Conservation (phyloP, 2,113 vertebrate species). For the Apteryx mantelli region DNA sequence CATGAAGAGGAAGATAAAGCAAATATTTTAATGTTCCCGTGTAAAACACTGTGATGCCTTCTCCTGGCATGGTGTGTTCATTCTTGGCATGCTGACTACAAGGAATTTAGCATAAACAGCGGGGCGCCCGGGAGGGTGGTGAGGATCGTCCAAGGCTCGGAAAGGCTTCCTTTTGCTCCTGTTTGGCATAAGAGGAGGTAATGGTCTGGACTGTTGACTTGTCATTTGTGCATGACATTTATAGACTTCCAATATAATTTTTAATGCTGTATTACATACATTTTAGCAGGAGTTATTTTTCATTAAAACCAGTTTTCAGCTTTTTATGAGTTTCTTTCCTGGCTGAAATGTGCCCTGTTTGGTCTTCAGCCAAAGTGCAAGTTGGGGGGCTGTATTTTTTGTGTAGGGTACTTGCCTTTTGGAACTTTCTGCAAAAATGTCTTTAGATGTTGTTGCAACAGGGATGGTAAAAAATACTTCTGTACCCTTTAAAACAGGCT, state of each 20-base stretch:
- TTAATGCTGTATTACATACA: neutral
- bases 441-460: neutral
- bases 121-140: neutral
- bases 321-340: neutral
- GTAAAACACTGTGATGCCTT: neutral
- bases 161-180: neutral
- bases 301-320: neutral
- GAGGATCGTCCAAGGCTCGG: neutral
- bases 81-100: neutral
- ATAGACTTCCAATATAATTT: neutral
- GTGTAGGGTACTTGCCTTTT: neutral
- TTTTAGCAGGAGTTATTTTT: conserved; percentile 13
- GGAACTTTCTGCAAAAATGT: neutral
- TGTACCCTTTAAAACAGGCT: neutral
- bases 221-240: neutral
- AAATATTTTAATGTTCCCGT: neutral
- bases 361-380: neutral
- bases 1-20: neutral
- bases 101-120: neutral
- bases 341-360: neutral
- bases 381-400: neutral
- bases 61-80: neutral
- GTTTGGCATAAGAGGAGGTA: neutral
- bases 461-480: neutral
- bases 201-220: neutral